A percentile compares a stretch with the other conserved stretches of the same genome.
Conservation (phyloP, 2,888 invertebrate genomes). For the Yponomeuta sedellus region DNA sequence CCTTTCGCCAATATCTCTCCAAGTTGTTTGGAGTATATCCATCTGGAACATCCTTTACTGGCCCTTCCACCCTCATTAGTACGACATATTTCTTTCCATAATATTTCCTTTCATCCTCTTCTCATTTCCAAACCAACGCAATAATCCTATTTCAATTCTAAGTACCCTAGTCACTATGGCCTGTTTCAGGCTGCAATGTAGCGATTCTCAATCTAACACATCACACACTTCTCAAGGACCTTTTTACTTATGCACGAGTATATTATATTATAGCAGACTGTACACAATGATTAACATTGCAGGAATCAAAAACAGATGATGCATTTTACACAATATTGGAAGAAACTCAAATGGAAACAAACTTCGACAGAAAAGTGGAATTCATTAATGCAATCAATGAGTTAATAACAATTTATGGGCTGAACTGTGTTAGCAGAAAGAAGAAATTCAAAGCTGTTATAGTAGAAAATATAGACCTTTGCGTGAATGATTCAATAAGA, state of each 20-base stretch:
- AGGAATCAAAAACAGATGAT: slow-evolving; percentile 47
- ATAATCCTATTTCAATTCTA: too few species aligned
- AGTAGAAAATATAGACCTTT: slow-evolving; percentile 50
- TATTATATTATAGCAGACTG: neutral
- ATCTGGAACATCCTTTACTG: neutral
- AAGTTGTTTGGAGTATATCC: too few species aligned
- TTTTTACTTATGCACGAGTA: too few species aligned
- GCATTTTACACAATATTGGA: slow-evolving; percentile 42
- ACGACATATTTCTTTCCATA: too few species aligned
- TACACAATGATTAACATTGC: slow-evolving; percentile 27
- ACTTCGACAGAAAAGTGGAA: slow-evolving; percentile 50
- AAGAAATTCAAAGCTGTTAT: slow-evolving; percentile 42
- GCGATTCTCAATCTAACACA: too few species aligned
- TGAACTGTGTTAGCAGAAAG: slow-evolving; percentile 47
- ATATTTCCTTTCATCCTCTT: too few species aligned
- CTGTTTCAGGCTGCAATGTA: too few species aligned
- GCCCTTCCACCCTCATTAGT: too few species aligned
- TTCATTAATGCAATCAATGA: slow-evolving; percentile 43
- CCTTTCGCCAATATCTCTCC: too few species aligned
- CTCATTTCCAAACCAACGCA: too few species aligned
- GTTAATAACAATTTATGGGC: slow-evolving; percentile 44
- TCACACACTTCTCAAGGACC: too few species aligned
- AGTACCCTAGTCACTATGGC: too few species aligned
- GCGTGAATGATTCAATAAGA: slow-evolving; percentile 44
- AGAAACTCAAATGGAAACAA: slow-evolving; percentile 49